phyloP scores from a whole-genome alignment of 2,113 vertebrate species.

The Hippocampus abdominalis region DNA sequence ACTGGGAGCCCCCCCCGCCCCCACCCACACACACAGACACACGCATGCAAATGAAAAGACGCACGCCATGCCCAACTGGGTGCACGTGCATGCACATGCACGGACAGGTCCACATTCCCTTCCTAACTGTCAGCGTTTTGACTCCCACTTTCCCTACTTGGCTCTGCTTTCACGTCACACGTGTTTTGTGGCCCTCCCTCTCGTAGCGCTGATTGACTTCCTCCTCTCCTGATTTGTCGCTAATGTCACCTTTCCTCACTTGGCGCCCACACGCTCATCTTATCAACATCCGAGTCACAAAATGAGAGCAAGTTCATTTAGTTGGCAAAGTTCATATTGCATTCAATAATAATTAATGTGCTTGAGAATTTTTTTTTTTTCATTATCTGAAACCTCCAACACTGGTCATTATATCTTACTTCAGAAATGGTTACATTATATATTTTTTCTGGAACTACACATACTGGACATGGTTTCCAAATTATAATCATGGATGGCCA shows the following conservation, averaged over 20 bases:
- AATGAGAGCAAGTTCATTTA: constrained; percentile 63
- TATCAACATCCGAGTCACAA: constrained; percentile 65
- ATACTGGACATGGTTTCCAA: too few species aligned
- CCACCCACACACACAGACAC: constrained; percentile 4
- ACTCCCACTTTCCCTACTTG: constrained; percentile 52
- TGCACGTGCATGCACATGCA: constrained; percentile 3
- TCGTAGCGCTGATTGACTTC: constrained; percentile 63
- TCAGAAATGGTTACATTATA: too few species aligned
- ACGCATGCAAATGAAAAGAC: constrained; percentile 19
- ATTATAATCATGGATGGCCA: too few species aligned
- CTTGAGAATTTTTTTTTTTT: too few species aligned
- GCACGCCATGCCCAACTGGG: constrained; percentile 27
- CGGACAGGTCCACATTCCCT: constrained; percentile 10
- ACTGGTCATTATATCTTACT: too few species aligned
- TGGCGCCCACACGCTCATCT: constrained; percentile 57
- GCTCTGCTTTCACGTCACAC: constrained; percentile 49
- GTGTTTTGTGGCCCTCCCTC: constrained; percentile 46
- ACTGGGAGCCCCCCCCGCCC: constrained; percentile 7
- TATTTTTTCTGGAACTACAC: too few species aligned
- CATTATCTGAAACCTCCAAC: too few species aligned
- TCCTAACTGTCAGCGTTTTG: constrained; percentile 26
- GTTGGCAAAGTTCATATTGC: too few species aligned
- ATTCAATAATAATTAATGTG: too few species aligned
- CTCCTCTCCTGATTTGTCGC: constrained; percentile 61
- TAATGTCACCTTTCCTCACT: constrained; percentile 63